Evolutionary conservation across 2,888 invertebrate genomes (phyloP), one percentile per base, ranked within the genome.

Genomic region (Trichogramma dendrolimi): DNA sequence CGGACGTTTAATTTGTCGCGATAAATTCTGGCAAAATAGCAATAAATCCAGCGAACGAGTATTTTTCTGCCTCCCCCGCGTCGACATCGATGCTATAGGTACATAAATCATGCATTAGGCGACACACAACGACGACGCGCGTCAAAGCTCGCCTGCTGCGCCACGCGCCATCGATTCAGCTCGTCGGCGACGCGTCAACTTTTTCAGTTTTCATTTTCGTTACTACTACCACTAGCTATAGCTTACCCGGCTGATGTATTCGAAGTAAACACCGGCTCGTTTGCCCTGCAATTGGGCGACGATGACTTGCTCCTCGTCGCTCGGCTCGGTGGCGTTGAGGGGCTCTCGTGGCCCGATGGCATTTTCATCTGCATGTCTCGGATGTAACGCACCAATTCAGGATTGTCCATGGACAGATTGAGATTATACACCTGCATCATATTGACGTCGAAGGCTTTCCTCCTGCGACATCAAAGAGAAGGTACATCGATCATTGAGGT

Each of bases 371-470:
- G 89, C 70, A 89, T 84, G 76, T 89, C 86, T 40, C 88, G 82
- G 69, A 92, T 89, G 79, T 88, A 91, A 60, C 86, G 86, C 67
- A 91, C 86, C 65, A 92, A 82, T 70, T 86, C 84, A 2, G 88
- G 86, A 71, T 91, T 87, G 75, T 89, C 90, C 81, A 91, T 90
- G 10, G 87, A 82, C 65, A 91, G 84, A 43, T 85, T 83, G 69
- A 91, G 82, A 75, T 91, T 90, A 77, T 89, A 87, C 78, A 91
- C 91, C 67, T 87, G 86, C 55, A 88, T 88, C 88, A 91, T 88
- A 81, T 90, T 91, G 68, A 87, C 82, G 46, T 88, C 86, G 79
- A 91, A 91, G 77, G 90, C 90, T 75, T 89, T 88, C 60, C 77
- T 73, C 67, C 79, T 79, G 68, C 14, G 70, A 70, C 52, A 11